A percentile compares a stretch with the other conserved stretches of the same genome.
phyloP scores from a whole-genome alignment of 2,888 invertebrate species.

The Trissonchulus latispiculum region DNA sequence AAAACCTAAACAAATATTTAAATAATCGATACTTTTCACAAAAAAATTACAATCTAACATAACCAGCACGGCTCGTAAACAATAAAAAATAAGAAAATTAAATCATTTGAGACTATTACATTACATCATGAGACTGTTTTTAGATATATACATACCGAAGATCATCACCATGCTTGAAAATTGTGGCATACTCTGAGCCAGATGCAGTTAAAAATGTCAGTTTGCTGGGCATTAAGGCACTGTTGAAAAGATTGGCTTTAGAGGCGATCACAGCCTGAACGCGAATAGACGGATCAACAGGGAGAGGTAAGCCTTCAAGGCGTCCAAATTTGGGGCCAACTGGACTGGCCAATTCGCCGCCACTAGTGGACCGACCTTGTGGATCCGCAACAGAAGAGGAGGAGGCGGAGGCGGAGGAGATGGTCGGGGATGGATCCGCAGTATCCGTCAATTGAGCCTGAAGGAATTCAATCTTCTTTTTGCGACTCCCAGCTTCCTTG shows the following conservation, averaged over 20 bases:
- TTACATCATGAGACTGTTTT: too few species aligned
- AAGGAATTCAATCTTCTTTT: constrained; percentile 64
- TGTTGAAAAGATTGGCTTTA: constrained; percentile 86
- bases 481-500: constrained; percentile 77
- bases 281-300: constrained; percentile 78
- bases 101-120: too few species aligned
- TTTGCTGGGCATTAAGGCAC: constrained; percentile 85
- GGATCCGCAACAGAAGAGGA: neutral
- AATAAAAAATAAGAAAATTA: too few species aligned
- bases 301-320: constrained; percentile 85
- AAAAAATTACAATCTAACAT: too few species aligned
- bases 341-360: too few species aligned
- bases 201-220: constrained; percentile 69
- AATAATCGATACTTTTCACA: too few species aligned
- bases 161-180: constrained; percentile 96
- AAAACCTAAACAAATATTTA: too few species aligned
- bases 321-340: too few species aligned
- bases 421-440: constrained; percentile 49
- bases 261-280: constrained; percentile 73
- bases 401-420: neutral
- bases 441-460: constrained; percentile 61
- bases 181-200: constrained; percentile 71
- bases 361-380: neutral
- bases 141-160: too few species aligned
- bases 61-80: too few species aligned